A percentile compares a stretch with the other conserved stretches of the same genome.
phyloP scores from a whole-genome alignment of 1,140 invertebrate species.

The Eurosta solidaginis region DNA sequence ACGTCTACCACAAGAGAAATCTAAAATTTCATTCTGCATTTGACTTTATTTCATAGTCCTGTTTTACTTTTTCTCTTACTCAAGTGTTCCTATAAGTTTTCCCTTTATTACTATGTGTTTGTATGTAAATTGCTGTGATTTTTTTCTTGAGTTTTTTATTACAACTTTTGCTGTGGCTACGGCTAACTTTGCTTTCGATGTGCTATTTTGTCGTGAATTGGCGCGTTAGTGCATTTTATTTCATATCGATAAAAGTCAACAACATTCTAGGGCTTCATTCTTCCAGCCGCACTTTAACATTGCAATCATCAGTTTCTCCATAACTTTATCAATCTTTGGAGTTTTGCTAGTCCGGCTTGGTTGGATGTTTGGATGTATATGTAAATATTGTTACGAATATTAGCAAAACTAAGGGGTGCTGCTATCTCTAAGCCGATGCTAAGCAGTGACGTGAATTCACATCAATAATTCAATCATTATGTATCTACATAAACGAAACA shows the following conservation, averaged over 20 bases:
- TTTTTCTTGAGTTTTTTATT: not conserved
- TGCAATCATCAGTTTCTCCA: not conserved
- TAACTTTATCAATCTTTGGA: not conserved
- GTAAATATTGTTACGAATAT: too few species aligned
- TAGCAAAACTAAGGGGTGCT: too few species aligned
- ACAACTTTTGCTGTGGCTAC: not conserved
- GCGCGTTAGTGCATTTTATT: not conserved
- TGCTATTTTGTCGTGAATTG: not conserved
- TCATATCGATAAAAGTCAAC: not conserved
- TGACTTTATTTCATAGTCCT: not conserved
- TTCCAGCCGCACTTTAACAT: not conserved
- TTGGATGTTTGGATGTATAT: not conserved
- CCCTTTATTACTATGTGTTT: not conserved
- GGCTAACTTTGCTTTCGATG: not conserved
- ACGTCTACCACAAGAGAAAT: too few species aligned
- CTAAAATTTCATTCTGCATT: not conserved
- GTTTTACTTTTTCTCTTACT: not conserved
- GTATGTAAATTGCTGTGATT: not conserved
- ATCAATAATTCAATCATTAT: too few species aligned
- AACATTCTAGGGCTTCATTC: not conserved
- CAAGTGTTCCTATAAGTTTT: not conserved
- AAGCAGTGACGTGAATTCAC: too few species aligned
- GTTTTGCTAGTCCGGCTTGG: not conserved
- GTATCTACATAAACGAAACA: too few species aligned
- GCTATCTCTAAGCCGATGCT: too few species aligned